Base-by-base conservation (phyloP, 2,888 invertebrate genomes). In the Apodemia mormo region DNA sequence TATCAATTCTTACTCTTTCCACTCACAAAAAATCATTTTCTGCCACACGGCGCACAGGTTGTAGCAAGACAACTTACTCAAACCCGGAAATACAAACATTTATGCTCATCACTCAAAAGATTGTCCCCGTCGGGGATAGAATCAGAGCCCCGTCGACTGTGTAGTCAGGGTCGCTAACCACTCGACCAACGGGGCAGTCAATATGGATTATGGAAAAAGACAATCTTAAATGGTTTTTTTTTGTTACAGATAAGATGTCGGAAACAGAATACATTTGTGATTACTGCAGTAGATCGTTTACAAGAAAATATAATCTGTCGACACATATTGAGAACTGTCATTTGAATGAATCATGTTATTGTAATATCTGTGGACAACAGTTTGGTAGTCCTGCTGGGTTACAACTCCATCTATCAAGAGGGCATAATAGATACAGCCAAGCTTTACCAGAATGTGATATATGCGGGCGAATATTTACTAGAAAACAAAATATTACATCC, bases 291-390 rank as follows among this genome's bases (percentile, higher is more conserved):
- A 80, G 89, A 0, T 77, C 83, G 0, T 92, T 91, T 61, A 88
- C 88, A 0, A 81, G 91, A 6, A 91, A 91, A 74, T 85, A 89
- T 66, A 91, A 92, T 65, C 74, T 92, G 0, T 86, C 83, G 66
- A 87, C 83, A 0, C 91, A 91, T 67, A 91, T 91, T 37, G 87
- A 89, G 61, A 90, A 89, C 72, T 87, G 83, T 58, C 92, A 92
- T 68, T 71, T 86, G 0, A 87, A 85, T 29, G 77, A 82, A 0
- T 78, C 85, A 0, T 84, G 85, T 29, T 80, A 77, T 3, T 92
- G 91, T 52, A 81, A 84, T 0, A 83, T 91, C 0, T 92, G 91
- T 30, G 78, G 84, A 8, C 83, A 84, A 22, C 80, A 74, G 2
- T 89, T 89, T 7, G 85, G 85, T 1, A 89, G 85, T 54, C 84